Percentiles rank a stretch among this genome's conserved stretches.
Conservation (phyloP, 2,113 vertebrate species). For the Astur gentilis region DNA sequence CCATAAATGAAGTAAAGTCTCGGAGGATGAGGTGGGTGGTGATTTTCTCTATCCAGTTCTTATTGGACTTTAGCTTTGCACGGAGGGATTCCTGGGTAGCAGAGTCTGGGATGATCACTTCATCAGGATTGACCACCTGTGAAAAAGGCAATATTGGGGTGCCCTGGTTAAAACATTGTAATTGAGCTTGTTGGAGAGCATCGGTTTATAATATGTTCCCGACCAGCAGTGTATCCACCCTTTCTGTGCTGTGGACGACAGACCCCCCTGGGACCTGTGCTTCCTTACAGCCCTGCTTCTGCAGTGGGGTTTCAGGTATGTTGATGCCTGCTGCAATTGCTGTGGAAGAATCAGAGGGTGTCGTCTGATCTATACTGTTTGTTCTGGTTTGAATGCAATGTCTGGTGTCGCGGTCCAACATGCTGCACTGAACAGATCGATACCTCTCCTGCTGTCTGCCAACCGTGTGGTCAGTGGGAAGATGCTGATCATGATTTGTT, state of each 20-base stretch:
- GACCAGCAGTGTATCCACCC: background rate
- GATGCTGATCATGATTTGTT: background rate
- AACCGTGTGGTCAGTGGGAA: fast-evolving
- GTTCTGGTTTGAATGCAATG: background rate
- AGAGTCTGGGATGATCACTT: constrained; percentile 15
- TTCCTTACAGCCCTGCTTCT: background rate
- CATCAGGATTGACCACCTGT: constrained; percentile 66
- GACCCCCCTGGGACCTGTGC: background rate
- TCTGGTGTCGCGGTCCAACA: fast-evolving
- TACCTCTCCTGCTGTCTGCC: background rate
- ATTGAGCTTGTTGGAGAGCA: background rate
- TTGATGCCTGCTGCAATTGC: fast-evolving
- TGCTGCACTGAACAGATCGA: fast-evolving
- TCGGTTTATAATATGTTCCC: fast-evolving
- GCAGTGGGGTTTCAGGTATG: background rate
- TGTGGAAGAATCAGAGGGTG: background rate
- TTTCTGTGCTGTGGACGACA: background rate
- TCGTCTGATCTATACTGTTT: fast-evolving
- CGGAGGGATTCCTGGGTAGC: constrained; percentile 35
- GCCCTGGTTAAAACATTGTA: background rate
- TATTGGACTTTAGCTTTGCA: background rate
- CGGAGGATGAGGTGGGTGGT: constrained; percentile 73
- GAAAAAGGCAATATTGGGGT: background rate
- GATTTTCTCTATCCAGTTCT: constrained; percentile 69
- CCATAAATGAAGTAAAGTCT: constrained; percentile 74